phyloP scores from a whole-genome alignment of 2,113 vertebrate species.

The Pomatostomus ruficeps region DNA sequence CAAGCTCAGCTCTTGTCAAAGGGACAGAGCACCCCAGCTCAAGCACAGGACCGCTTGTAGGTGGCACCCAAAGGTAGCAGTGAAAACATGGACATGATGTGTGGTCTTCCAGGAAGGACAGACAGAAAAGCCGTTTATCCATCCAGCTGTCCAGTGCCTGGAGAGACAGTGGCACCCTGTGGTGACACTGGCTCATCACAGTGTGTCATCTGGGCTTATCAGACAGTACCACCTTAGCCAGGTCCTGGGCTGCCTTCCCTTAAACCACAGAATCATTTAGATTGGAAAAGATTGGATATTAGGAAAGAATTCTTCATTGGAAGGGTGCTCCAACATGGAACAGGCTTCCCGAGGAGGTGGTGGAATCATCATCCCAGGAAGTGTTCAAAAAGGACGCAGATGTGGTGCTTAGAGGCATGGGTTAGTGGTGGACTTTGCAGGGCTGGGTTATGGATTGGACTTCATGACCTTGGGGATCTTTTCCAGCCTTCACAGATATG shows the following conservation, averaged over 20 bases:
- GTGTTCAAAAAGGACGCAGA: not conserved
- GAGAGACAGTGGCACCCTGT: constrained; percentile 6
- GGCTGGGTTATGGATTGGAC: not conserved
- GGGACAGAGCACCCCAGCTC: not conserved
- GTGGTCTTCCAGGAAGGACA: not conserved
- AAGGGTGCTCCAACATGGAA: not conserved
- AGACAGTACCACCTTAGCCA: not conserved
- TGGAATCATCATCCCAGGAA: not conserved
- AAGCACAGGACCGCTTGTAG: not conserved
- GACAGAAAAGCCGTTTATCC: not conserved
- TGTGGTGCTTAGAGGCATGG: not conserved
- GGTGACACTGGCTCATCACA: not conserved
- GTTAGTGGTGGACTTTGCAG: not conserved
- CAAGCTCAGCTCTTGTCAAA: not conserved
- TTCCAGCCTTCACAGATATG: not conserved
- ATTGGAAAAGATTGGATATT: not conserved
- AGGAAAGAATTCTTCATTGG: not conserved
- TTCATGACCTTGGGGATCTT: not conserved
- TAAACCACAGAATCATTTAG: not conserved
- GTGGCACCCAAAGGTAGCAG: not conserved
- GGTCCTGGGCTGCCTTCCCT: not conserved
- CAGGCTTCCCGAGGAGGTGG: not conserved
- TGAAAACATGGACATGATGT: not conserved
- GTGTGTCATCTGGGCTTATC: not conserved
- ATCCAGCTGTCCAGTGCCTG: not conserved